A percentile compares a stretch with the other conserved stretches of the same genome.
These are phyloP conservation scores for Drymodes brunneopygia DNA, from an alignment of 2,113 vertebrate genomes.

Conservation along the genomic window DNA sequence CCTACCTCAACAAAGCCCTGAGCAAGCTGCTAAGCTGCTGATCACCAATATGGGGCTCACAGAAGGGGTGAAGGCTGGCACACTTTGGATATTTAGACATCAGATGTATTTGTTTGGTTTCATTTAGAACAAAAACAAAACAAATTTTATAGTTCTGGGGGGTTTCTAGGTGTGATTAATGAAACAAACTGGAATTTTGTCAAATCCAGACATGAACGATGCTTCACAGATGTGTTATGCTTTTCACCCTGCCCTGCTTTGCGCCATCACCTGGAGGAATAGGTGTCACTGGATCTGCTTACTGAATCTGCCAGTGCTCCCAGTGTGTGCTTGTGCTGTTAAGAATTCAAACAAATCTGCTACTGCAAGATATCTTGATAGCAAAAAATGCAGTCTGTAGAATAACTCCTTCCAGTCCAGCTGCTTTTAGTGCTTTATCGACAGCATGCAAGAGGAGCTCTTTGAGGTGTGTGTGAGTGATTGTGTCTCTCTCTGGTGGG, in stretches of 20 bases:
- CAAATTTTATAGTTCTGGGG: not conserved
- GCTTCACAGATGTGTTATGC: not conserved
- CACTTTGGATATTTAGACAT: not conserved
- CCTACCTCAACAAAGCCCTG: not conserved
- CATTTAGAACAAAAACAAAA: not conserved
- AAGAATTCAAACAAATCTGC: not conserved
- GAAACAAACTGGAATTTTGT: not conserved
- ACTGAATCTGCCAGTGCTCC: not conserved
- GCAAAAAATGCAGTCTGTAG: not conserved
- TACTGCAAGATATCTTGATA: not conserved
- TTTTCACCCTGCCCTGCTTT: not conserved
- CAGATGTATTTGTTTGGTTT: not conserved
- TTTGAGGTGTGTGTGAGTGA: not conserved
- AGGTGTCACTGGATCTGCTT: not conserved
- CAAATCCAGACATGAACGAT: not conserved
- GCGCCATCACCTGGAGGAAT: fast-evolving
- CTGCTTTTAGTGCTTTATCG: not conserved
- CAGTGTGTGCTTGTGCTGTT: not conserved
- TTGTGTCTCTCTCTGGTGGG: constrained; percentile 23
- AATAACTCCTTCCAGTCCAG: not conserved
- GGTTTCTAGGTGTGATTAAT: not conserved
- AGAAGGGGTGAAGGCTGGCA: not conserved
- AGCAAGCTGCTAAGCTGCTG: not conserved
- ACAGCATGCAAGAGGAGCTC: not conserved
- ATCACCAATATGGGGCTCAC: not conserved